These are phyloP conservation scores for Sinhomidia bicolor DNA, from an alignment of 2,888 invertebrate genomes.

Conservation along the genomic window DNA sequence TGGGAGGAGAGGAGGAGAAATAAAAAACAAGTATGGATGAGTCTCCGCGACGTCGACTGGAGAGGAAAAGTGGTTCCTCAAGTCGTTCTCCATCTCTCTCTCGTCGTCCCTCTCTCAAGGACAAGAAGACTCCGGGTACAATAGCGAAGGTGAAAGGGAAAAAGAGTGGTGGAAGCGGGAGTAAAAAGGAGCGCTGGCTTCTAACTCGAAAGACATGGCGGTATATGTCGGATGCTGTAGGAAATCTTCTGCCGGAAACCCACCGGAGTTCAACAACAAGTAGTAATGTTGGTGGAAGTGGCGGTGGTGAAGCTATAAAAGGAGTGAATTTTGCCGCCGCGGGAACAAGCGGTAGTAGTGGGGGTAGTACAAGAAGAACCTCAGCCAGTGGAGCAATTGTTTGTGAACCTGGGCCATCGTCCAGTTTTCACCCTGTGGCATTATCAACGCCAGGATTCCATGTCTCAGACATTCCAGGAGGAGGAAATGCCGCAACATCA, in stretches of 20 bases:
- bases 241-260: constrained; percentile 92
- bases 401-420: constrained; percentile 15
- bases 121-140: constrained; percentile 72
- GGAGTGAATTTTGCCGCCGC: constrained; percentile 12
- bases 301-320: neutral
- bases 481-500: constrained; percentile 14
- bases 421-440: constrained; percentile 32
- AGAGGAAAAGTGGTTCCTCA: constrained; percentile 76
- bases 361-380: constrained; percentile 53
- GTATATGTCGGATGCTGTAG: constrained; percentile 95
- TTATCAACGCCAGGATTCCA: constrained; percentile 46
- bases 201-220: constrained; percentile 94
- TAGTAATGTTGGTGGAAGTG: constrained; percentile 36
- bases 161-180: constrained; percentile 56
- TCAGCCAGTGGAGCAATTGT: constrained; percentile 39
- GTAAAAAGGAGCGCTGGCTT: constrained; percentile 90
- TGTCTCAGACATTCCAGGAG: constrained; percentile 69
- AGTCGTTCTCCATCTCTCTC: constrained; percentile 78
- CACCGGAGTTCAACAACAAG: constrained; percentile 51
- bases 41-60: constrained; percentile 62
- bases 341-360: constrained; percentile 7
- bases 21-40: constrained; percentile 56
- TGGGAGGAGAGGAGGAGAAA: too few species aligned
- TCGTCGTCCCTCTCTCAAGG: constrained; percentile 77
- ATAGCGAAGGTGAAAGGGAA: constrained; percentile 71